These are phyloP conservation scores for Copidosoma aretas DNA, from an alignment of 2,888 invertebrate species.

Conservation along the genomic window DNA sequence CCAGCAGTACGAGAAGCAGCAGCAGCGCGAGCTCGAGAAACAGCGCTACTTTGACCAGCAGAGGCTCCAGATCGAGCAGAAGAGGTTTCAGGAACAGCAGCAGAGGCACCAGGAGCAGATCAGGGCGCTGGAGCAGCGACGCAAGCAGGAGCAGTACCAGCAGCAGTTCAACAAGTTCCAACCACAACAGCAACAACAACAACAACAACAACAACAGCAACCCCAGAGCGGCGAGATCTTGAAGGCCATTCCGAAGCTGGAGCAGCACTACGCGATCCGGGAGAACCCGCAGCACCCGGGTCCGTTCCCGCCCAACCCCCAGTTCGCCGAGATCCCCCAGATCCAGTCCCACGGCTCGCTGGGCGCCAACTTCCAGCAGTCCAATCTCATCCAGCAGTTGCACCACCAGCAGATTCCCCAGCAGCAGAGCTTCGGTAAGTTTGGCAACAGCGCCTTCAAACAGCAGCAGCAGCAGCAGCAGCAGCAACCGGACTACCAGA, in stretches of 20 bases:
- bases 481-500: conserved; percentile 53
- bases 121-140: conserved; percentile 49
- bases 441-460: conserved; percentile 53
- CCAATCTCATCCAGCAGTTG: conserved; percentile 35
- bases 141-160: conserved; percentile 52
- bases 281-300: conserved; percentile 61
- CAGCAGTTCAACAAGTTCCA: conserved; percentile 53
- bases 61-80: conserved; percentile 51
- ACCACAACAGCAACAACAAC: conserved; percentile 47
- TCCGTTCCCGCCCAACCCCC: conserved; percentile 56
- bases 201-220: conserved; percentile 58
- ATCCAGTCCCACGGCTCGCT: conserved; percentile 38
- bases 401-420: conserved; percentile 52
- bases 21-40: conserved; percentile 53
- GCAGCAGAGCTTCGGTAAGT: conserved; percentile 52
- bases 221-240: conserved; percentile 73
- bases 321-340: conserved; percentile 41
- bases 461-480: conserved; percentile 47
- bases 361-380: conserved; percentile 45
- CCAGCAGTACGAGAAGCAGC: conserved; percentile 35
- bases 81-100: conserved; percentile 48
- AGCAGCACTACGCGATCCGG: conserved; percentile 70
- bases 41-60: conserved; percentile 50
- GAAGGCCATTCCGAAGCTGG: conserved; percentile 78
- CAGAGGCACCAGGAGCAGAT: conserved; percentile 73